Conservation (phyloP, 1,140 invertebrate genomes). For the Drosophila parvula region DNA sequence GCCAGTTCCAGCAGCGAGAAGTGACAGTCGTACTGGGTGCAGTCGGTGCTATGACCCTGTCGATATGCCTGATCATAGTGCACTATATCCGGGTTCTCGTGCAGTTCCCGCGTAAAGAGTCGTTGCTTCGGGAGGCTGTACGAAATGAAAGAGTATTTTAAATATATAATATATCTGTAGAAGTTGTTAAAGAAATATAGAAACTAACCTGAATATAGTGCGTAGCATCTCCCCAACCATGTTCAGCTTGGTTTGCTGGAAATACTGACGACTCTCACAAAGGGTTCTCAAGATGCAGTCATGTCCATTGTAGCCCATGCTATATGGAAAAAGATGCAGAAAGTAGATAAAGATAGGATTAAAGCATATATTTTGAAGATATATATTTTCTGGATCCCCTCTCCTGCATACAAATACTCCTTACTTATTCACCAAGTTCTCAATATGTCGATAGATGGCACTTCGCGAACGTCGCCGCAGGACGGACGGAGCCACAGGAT, state of each 20-base stretch:
- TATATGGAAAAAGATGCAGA: conserved; percentile 1
- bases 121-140: conserved; percentile 87
- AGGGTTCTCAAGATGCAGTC: conserved; percentile 89
- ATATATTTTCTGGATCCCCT: not conserved
- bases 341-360: not conserved
- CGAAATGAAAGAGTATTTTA: not conserved
- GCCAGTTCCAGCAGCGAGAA: conserved; percentile 90
- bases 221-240: conserved; percentile 80
- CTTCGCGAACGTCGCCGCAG: conserved; percentile 86
- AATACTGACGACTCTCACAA: conserved; percentile 89
- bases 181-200: not conserved
- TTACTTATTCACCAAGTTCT: conserved; percentile 85
- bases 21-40: conserved; percentile 87
- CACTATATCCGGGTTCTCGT: conserved; percentile 87
- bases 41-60: conserved; percentile 85
- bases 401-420: conserved; percentile 80
- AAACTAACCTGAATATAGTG: conserved; percentile 69
- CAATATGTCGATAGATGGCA: conserved; percentile 86
- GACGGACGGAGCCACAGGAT: conserved; percentile 84
- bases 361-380: not conserved
- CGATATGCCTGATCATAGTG: conserved; percentile 88
- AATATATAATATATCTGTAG: not conserved
- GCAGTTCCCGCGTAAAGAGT: conserved; percentile 87
- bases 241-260: conserved; percentile 85
- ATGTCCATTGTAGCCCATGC: conserved; percentile 86